Conservation (phyloP, 2,888 invertebrate species). For the Drosophila incognita region DNA sequence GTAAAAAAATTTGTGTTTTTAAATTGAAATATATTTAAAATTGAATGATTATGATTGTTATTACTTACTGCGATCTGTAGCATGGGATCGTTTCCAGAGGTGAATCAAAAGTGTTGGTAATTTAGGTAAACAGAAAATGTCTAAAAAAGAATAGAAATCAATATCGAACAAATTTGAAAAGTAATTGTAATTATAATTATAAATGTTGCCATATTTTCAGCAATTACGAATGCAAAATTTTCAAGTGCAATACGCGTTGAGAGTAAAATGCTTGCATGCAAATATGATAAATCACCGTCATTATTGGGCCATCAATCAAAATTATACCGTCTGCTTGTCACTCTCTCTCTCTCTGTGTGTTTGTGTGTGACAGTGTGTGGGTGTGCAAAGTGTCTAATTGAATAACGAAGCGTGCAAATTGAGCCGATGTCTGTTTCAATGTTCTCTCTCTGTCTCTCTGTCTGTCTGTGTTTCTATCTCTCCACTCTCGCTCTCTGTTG, state of each 20-base stretch:
- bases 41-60: background rate
- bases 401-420: slow-evolving; percentile 81
- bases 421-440: slow-evolving; percentile 53
- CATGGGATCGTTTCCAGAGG: background rate
- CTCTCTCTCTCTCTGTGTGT: slow-evolving; percentile 11
- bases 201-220: slow-evolving; percentile 1
- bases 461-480: slow-evolving; percentile 4
- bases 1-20: background rate
- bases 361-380: slow-evolving; percentile 6
- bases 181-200: background rate
- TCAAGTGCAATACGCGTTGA: slow-evolving; percentile 39
- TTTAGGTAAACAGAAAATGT: background rate
- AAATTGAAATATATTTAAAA: background rate
- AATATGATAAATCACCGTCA: slow-evolving; percentile 84
- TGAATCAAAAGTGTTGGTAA: background rate
- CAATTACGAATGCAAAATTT: slow-evolving; percentile 34
- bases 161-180: no score
- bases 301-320: slow-evolving; percentile 85
- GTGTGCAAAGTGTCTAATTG: slow-evolving; percentile 80
- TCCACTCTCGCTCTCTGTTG: slow-evolving; percentile 12
- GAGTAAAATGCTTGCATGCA: slow-evolving; percentile 68
- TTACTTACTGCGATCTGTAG: background rate
- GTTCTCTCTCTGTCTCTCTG: background rate
- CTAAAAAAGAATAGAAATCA: background rate
- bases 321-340: slow-evolving; percentile 71